A percentile compares a stretch with the other conserved stretches of the same genome.
These are phyloP conservation scores for Prionace glauca DNA, from an alignment of 2,797 vertebrate genomes.

Conservation along the genomic window DNA sequence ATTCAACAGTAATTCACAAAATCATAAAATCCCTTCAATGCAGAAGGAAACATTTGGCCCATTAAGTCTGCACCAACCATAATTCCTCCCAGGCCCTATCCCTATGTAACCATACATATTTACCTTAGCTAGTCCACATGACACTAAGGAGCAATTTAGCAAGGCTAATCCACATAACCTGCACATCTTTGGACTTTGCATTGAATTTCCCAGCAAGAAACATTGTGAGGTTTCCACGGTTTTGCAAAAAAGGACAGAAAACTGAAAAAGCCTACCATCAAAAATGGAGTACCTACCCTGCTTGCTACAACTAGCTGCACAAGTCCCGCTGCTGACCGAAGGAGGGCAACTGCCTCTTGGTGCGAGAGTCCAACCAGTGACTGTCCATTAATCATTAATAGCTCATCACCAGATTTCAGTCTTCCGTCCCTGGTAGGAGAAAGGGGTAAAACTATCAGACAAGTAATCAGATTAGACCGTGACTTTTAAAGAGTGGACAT, in stretches of 20 bases:
- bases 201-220: too few species aligned
- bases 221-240: too few species aligned
- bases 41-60: too few species aligned
- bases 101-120: too few species aligned
- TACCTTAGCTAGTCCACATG: too few species aligned
- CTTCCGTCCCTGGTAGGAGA: slow-evolving; percentile 77
- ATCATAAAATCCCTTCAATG: too few species aligned
- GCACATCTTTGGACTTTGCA: too few species aligned
- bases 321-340: slow-evolving; percentile 75
- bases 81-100: too few species aligned
- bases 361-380: slow-evolving; percentile 89
- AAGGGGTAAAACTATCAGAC: slow-evolving; percentile 39
- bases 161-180: too few species aligned
- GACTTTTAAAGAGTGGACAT: not conserved
- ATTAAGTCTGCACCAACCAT: too few species aligned
- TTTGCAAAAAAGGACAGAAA: not conserved
- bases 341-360: slow-evolving; percentile 79
- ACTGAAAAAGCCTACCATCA: not conserved
- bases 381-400: slow-evolving; percentile 89
- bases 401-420: slow-evolving; percentile 78
- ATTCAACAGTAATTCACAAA: too few species aligned
- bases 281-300: slow-evolving; percentile 61
- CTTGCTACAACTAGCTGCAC: slow-evolving; percentile 87
- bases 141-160: too few species aligned
- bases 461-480: accelerated